Evolutionary conservation across 2,113 vertebrate species (phyloP), one percentile per base, ranked within the genome.

Genomic region (Pipa parva): DNA sequence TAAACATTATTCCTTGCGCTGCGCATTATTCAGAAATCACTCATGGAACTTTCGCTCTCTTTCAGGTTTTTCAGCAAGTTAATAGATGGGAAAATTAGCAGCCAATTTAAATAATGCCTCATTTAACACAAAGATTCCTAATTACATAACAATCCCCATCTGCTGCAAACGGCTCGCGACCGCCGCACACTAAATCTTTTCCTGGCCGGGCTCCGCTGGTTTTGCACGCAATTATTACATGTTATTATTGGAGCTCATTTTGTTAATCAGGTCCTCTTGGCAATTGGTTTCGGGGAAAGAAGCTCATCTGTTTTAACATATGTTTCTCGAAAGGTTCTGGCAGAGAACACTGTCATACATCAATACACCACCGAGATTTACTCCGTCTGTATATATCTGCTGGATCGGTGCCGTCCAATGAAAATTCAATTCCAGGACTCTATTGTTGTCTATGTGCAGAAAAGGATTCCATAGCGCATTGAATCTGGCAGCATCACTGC

Each of bases 71-170:
- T 79, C 81, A 80, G 82, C 81, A 81, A 79, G 88, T 90, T 90
- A 91, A 93, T 80, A 91, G 90, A 92, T 88, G 88, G 77, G 72
- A 81, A 92, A 94, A 95, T 92, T 85, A 93, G 89, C 75, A 82
- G 82, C 88, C 91, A 83, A 87, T 92, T 93, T 91, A 86, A 93
- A 91, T 84, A 83, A 76, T 70, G 88, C 77, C 84, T 92, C 89
- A 84, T 91, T 94, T 91, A 92, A 88, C 89, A 85, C 85, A 73
- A 78, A 8, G 65, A 84, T 84, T 81, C 80, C 86, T 92, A 92
- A 93, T 92, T 87, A 91, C 84, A 89, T 82, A 78, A 89, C 85
- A 80, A 82, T n/a, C 73, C 83, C 81, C 88, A 85, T 84, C 85
- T 85, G 80, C 76, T 71, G 73, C 77, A 56, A 73, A 48, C 74